These are phyloP conservation scores for Geophilus truncorum DNA, from an alignment of 2,888 invertebrate genomes.

Conservation along the genomic window DNA sequence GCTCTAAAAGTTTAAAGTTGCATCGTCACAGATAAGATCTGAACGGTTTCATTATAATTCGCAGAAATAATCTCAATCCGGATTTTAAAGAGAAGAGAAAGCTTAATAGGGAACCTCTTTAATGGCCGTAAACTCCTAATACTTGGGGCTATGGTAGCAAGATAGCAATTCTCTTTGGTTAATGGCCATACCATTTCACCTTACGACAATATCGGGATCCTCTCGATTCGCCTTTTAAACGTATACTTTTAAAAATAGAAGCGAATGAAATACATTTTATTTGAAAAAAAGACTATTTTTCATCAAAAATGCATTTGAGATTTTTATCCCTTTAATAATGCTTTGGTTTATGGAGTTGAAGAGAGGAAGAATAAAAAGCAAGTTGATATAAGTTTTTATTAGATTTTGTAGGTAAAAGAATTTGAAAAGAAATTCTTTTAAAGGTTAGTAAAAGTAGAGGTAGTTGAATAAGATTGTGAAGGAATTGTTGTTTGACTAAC, in stretches of 20 bases:
- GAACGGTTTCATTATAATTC: too few relatives aligned
- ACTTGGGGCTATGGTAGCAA: background rate
- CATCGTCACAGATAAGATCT: too few relatives aligned
- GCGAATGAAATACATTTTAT: background rate
- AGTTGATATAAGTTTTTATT: background rate
- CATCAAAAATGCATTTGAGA: background rate
- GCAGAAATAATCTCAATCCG: background rate
- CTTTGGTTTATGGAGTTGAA: too few relatives aligned
- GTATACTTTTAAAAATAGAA: too few relatives aligned
- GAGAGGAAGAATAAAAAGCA: too few relatives aligned
- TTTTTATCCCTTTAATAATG: too few relatives aligned
- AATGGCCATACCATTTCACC: background rate
- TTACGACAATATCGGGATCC: background rate
- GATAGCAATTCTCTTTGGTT: background rate
- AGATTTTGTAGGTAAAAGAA: background rate
- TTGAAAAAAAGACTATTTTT: background rate
- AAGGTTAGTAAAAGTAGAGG: too few relatives aligned
- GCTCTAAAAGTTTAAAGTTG: too few relatives aligned
- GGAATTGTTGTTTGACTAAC: background rate
- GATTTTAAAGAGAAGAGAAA: background rate
- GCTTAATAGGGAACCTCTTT: background rate
- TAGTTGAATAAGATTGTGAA: background rate
- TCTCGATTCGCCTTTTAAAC: too few relatives aligned
- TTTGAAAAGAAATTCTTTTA: background rate
- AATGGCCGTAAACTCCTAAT: background rate